Conservation (phyloP, 2,797 vertebrate species). For the Agapornis canus region DNA sequence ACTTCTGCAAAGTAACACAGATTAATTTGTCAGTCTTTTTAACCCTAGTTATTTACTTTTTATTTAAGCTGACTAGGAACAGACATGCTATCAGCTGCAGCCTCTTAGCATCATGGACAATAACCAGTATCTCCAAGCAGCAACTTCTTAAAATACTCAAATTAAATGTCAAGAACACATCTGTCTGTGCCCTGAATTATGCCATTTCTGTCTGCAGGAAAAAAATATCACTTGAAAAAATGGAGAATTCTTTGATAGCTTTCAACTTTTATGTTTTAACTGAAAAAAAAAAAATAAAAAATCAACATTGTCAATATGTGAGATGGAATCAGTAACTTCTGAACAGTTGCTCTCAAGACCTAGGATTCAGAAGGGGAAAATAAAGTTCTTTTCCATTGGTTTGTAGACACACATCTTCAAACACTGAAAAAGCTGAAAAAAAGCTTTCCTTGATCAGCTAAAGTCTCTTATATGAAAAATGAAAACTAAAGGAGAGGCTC, state of each 20-base stretch:
- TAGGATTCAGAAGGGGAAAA: background rate
- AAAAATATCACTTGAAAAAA: background rate
- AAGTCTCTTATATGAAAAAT: background rate
- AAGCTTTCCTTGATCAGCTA: background rate
- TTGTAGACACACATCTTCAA: background rate
- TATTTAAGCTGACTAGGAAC: background rate
- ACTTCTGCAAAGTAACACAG: background rate
- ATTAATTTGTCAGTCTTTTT: background rate
- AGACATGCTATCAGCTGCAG: background rate
- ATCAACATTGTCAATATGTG: background rate
- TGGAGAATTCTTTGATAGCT: background rate
- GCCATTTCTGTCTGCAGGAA: background rate
- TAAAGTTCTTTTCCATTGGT: background rate
- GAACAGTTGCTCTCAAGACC: background rate
- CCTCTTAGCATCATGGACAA: background rate
- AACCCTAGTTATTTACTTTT: background rate
- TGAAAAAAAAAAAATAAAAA: background rate
- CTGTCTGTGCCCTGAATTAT: background rate
- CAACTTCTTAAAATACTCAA: constrained; percentile 14
- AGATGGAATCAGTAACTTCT: background rate
- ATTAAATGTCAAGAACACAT: constrained; percentile 3
- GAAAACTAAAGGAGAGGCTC: background rate
- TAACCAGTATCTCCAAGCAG: background rate
- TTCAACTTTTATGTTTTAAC: background rate
- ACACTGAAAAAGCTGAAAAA: background rate